Evolutionary conservation across 2,113 vertebrate genomes (phyloP).

Genomic region (Phalacrocorax aristotelis): DNA sequence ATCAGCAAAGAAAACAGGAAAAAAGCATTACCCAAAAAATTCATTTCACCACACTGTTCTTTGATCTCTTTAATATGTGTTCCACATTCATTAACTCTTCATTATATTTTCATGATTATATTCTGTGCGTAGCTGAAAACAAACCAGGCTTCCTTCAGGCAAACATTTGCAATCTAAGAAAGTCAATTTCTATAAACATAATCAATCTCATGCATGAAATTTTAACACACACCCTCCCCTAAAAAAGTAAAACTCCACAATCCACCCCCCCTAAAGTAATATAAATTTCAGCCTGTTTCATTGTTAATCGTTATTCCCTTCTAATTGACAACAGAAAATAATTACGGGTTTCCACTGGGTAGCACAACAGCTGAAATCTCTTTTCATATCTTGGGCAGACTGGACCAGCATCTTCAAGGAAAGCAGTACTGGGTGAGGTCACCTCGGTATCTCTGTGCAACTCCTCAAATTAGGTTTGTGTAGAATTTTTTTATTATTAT

Average conservation of each 20-base stretch:
- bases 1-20: constrained; percentile 34
- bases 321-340: neutral
- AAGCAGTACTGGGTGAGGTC: neutral
- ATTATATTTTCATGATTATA: constrained; percentile 70
- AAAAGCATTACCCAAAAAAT: constrained; percentile 22
- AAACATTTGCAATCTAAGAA: constrained; percentile 57
- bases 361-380: neutral
- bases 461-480: neutral
- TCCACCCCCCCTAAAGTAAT: neutral
- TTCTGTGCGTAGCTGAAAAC: constrained; percentile 33
- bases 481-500: neutral
- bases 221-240: neutral
- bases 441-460: neutral
- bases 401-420: neutral
- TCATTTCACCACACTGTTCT: constrained; percentile 39
- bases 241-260: neutral
- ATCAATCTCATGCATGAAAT: constrained; percentile 59
- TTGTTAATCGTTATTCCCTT: neutral
- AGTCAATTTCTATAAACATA: constrained; percentile 63
- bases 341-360: neutral
- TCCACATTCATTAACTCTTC: constrained; percentile 66
- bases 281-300: neutral
- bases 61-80: constrained; percentile 46
- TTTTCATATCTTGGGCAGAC: neutral
- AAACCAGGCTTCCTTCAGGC: constrained; percentile 59